Evolutionary conservation across 30 jellyfish, hydroid and myxozoan species (phyloP).

Genomic region (Mastigias papua): DNA sequence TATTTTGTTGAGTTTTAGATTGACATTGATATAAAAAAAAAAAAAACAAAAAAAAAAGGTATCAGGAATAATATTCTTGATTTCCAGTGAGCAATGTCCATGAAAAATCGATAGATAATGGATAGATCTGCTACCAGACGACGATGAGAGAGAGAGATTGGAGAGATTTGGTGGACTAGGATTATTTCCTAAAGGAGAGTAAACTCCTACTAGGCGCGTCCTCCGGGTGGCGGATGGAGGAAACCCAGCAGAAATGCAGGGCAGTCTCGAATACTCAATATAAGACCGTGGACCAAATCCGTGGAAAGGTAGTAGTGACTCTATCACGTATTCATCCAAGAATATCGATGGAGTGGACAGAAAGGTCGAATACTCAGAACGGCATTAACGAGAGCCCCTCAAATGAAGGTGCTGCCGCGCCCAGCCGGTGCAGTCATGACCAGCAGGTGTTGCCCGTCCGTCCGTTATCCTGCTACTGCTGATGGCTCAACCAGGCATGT

Average conservation of each 20-base stretch:
- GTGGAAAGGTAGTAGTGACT: not conserved
- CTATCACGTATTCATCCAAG: not conserved
- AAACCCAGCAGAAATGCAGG: not conserved
- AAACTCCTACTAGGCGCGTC: not conserved
- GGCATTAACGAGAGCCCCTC: not conserved
- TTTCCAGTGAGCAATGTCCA: too few relatives aligned
- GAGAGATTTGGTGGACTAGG: too few relatives aligned
- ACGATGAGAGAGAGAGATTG: too few relatives aligned
- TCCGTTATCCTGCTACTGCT: not conserved
- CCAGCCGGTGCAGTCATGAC: not conserved
- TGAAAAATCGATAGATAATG: too few relatives aligned
- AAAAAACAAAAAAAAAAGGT: too few relatives aligned
- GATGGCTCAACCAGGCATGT: not conserved
- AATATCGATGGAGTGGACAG: not conserved
- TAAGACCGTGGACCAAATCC: not conserved
- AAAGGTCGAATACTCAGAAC: not conserved
- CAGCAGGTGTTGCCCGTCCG: not conserved
- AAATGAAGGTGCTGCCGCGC: not conserved
- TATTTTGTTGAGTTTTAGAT: too few relatives aligned
- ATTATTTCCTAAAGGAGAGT: not conserved
- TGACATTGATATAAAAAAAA: too few relatives aligned
- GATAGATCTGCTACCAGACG: too few relatives aligned
- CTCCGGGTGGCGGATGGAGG: not conserved
- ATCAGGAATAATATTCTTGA: too few relatives aligned
- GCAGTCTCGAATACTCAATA: not conserved